Conservation (phyloP, 2,113 vertebrate genomes). For the Casuarius casuarius region DNA sequence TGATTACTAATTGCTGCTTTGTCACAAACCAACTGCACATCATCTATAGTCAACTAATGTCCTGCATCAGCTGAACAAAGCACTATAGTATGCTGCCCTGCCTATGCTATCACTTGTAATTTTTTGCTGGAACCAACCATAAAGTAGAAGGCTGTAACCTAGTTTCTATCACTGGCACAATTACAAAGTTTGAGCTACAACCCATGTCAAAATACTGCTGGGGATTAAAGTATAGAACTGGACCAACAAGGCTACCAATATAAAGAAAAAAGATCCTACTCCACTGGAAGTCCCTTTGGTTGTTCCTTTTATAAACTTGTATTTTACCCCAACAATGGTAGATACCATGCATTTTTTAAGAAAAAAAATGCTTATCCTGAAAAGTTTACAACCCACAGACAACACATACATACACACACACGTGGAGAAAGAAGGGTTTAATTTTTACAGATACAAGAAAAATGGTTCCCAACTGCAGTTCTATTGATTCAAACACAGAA, state of each 20-base stretch:
- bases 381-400: not conserved
- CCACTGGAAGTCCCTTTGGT: not conserved
- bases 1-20: conserved; percentile 71
- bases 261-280: not conserved
- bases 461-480: not conserved
- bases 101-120: not conserved
- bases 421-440: not conserved
- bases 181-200: not conserved
- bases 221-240: not conserved
- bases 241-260: not conserved
- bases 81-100: not conserved
- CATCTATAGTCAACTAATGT: conserved; percentile 9
- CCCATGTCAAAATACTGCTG: not conserved
- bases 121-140: not conserved
- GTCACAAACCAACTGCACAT: conserved; percentile 22
- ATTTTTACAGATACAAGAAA: not conserved
- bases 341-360: not conserved
- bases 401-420: fast-evolving
- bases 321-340: not conserved
- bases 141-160: not conserved
- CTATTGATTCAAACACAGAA: not conserved
- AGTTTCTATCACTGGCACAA: not conserved
- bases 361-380: not conserved
- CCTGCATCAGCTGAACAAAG: conserved; percentile 38
- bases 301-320: not conserved